Evolutionary conservation across 2,888 invertebrate genomes (phyloP), one percentile per base, ranked within the genome.

Genomic region (Patella caerulea): DNA sequence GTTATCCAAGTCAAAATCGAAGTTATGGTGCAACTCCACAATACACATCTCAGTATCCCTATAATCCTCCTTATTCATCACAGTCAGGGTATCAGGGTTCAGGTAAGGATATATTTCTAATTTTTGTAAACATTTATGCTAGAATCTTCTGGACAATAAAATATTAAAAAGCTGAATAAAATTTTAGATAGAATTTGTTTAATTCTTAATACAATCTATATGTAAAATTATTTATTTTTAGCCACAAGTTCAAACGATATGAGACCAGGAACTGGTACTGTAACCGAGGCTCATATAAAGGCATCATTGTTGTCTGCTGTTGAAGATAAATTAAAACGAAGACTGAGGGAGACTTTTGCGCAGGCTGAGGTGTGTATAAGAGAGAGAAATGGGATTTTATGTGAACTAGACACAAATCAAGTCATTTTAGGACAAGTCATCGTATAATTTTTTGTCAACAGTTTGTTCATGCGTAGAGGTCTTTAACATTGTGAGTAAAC

Each of bases 301-400:
- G 97, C 96, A 52, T 99, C 98, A 1, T 93, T 99, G 34, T 92
- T 98, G 24, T 97, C 98, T 78, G 99, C 98, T 45, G 96, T 99
- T 1, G 97, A 98, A 92, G 98, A 99, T 91, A 98, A 98, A 92
- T 92, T 99, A 83, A 94, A 95, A 86, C 93, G 97, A 81, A 94
- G 96, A 82, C 94, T 99, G 85, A 95, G 95, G 86, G 98, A 99
- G 89, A 96, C 96, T 88, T 95, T 96, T 81, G 96, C 96, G 86
- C 97, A 97, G 90, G 95, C 96, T 81, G 96, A 97, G 92, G 92
- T 92, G 78, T 77, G 75, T 73, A 9, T 11, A 29, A 17, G 7
- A 19, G 19, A 34, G n/a, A 55, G 17, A 34, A 59, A 9, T 24
- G 11, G 7, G 14, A 24, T 19, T 15, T 65, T 12, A 65, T 2